Percentiles rank a stretch among this genome's conserved stretches.
Conservation (phyloP, 2,113 vertebrate species). For the Brachionichthys hirsutus region DNA sequence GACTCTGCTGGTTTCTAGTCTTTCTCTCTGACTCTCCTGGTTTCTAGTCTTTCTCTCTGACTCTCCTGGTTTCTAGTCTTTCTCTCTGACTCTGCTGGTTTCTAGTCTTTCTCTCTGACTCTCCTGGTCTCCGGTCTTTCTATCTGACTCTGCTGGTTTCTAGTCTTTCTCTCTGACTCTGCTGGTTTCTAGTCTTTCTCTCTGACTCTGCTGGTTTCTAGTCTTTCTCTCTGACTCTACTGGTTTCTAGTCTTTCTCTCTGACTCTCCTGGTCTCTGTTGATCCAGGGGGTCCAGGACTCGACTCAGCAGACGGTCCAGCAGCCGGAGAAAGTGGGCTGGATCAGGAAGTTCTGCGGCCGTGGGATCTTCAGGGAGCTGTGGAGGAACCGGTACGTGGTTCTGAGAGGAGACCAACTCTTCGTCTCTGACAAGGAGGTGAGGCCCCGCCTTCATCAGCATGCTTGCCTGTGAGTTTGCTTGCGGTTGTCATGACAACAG, state of each 20-base stretch:
- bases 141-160: no score
- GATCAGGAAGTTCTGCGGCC: constrained; percentile 94
- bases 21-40: no score
- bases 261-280: not conserved
- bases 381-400: constrained; percentile 93
- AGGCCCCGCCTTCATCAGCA: not conserved
- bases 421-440: constrained; percentile 92
- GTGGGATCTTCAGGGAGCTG: constrained; percentile 94
- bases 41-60: no score
- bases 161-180: not conserved
- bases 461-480: not conserved
- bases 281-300: constrained; percentile 83
- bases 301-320: constrained; percentile 60
- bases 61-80: no score
- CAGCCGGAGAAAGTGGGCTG: constrained; percentile 92
- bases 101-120: not conserved
- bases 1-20: no score
- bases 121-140: no score
- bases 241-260: not conserved
- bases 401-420: constrained; percentile 89
- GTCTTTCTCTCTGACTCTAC: no score
- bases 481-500: no score
- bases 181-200: not conserved
- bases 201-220: not conserved
- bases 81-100: not conserved